phyloP scores from a whole-genome alignment of 2,888 invertebrate genomes.

The Ophion ellenae region DNA sequence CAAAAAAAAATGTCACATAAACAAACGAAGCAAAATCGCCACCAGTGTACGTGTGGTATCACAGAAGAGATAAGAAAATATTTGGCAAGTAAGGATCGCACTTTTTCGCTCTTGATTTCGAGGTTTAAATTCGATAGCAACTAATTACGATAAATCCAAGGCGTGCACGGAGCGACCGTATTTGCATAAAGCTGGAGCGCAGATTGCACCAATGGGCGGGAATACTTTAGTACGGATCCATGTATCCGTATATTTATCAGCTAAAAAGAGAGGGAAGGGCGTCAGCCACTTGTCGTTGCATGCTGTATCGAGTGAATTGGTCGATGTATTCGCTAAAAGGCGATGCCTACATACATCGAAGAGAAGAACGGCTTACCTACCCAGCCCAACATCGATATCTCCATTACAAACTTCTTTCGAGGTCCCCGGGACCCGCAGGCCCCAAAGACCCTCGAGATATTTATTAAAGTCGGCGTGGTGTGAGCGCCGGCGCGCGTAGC shows the following conservation, averaged over 20 bases:
- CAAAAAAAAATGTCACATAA: no score
- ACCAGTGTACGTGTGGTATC: no score
- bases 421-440: constrained; percentile 57
- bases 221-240: constrained; percentile 4
- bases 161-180: constrained; percentile 79
- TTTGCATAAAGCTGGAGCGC: constrained; percentile 79
- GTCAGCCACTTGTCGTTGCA: not conserved
- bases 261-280: not conserved
- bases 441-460: constrained; percentile 74
- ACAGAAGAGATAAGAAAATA: not conserved
- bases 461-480: constrained; percentile 72
- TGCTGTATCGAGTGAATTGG: not conserved
- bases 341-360: not conserved
- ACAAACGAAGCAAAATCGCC: no score
- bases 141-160: constrained; percentile 77
- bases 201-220: constrained; percentile 58
- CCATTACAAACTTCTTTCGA: constrained; percentile 73
- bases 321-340: not conserved
- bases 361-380: constrained; percentile 58
- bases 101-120: constrained; percentile 6
- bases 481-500: constrained; percentile 13
- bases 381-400: constrained; percentile 75
- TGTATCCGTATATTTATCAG: not conserved
- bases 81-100: not conserved
- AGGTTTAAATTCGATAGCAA: constrained; percentile 52